Percentiles rank a stretch among this genome's conserved stretches.
Evolutionary conservation across 2,797 vertebrate genomes (phyloP).

Genomic region (Crotalus adamanteus): DNA sequence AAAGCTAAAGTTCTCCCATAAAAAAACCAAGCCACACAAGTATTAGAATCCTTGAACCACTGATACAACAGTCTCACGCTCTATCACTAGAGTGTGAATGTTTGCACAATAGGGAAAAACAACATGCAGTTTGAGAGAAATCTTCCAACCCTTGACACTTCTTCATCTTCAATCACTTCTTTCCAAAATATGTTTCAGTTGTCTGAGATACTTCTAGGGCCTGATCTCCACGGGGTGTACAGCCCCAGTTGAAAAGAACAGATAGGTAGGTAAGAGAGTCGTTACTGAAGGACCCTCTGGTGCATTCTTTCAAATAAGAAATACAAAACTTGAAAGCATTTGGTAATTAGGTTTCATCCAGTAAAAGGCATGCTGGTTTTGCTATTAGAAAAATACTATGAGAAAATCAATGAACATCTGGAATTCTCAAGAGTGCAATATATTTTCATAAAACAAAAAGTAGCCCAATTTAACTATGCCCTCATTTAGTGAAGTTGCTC

Average conservation of each 20-base stretch:
- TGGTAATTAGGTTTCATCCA: constrained; percentile 3
- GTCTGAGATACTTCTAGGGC: neutral
- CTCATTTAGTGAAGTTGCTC: neutral
- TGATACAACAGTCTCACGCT: neutral
- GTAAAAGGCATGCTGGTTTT: neutral
- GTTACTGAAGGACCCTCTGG: neutral
- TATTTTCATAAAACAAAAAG: constrained; percentile 7
- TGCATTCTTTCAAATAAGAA: neutral
- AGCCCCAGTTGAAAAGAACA: neutral
- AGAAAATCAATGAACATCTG: neutral
- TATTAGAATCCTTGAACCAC: neutral
- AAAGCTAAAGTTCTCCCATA: neutral
- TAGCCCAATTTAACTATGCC: neutral
- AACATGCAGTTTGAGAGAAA: neutral
- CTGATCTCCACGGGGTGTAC: neutral
- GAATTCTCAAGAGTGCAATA: neutral
- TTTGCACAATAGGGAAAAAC: neutral
- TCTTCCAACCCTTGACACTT: neutral
- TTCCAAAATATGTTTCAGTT: neutral
- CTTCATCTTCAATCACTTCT: neutral
- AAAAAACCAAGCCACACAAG: neutral
- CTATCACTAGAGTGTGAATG: neutral
- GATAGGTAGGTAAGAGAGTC: neutral
- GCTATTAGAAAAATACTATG: neutral
- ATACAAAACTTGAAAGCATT: neutral